Base-by-base conservation (phyloP, 1,140 invertebrate species). In the Pollicipes pollicipes region DNA sequence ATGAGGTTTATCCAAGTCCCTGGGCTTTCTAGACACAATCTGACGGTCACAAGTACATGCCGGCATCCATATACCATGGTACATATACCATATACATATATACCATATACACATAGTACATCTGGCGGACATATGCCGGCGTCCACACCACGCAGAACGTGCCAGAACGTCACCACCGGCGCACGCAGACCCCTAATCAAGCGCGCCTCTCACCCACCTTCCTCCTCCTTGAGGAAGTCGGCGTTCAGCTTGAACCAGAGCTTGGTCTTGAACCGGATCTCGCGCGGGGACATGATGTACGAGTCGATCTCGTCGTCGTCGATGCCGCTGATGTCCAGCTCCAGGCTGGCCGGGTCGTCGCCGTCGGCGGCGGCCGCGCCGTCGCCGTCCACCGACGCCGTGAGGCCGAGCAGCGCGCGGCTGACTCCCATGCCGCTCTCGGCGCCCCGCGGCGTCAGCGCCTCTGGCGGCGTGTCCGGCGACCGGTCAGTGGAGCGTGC, bases 251-350 rank as follows among this genome's bases (percentile, higher is more conserved):
- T 75, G 58, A 77, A 70, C 95, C 94, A 97, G 70, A 95, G 79
- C 69, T 82, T 83, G 13, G 88, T 87, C 82, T 97, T 97, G 35
- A 85, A 83, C 69, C 84, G 79, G 2, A 88, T 84, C 80, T 97
- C 94, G 71, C 87, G 83, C 30, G 89, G 87, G 1, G 84, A 87
- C 82, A 97, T 87, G 66, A 97, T 90, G 75, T 95, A 90, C 68
- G 85, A 85, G 77, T 93, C 88, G 24, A 97, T 82, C 82, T 97
- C 95, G 30, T 87, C 85, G 76, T 95, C 91, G 76, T 95, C 92
- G 30, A 95, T 84, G 68, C 88, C 91, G 68, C 86, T 85, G 10
- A 93, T 80, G 76, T 88, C 83, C n/a, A 95, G 80, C 76, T 64
- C 63, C 3, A 10, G 8, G 35, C 35, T 35, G 35, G 35, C 35